Evolutionary conservation across 2,888 invertebrate species (phyloP).

Genomic region (Orthosia incerta): DNA sequence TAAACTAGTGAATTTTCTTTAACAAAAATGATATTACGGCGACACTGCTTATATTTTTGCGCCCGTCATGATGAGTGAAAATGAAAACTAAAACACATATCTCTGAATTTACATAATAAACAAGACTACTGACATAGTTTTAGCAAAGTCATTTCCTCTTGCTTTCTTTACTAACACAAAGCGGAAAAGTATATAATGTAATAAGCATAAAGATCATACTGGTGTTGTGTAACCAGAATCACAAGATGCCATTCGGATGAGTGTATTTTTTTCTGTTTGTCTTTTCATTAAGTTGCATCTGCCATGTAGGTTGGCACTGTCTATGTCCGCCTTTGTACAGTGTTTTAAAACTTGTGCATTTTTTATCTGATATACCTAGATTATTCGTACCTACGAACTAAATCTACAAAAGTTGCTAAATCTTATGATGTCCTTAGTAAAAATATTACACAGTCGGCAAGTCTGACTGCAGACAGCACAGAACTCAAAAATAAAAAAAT

Average conservation of each 20-base stretch:
- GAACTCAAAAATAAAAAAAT: too few relatives aligned
- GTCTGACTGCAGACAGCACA: too few relatives aligned
- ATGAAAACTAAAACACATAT: not conserved
- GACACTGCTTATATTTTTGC: not conserved
- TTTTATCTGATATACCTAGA: too few relatives aligned
- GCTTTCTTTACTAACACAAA: conserved; percentile 18
- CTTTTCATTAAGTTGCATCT: too few relatives aligned
- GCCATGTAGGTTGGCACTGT: too few relatives aligned
- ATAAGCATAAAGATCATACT: not conserved
- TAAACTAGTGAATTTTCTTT: not conserved
- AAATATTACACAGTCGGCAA: too few relatives aligned
- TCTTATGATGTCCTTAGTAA: too few relatives aligned
- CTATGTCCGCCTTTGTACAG: too few relatives aligned
- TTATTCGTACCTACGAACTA: too few relatives aligned
- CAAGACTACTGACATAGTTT: not conserved
- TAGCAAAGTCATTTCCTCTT: conserved; percentile 31
- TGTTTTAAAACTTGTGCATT: too few relatives aligned
- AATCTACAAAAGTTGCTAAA: too few relatives aligned
- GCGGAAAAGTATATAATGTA: conserved; percentile 6
- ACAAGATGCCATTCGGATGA: not conserved
- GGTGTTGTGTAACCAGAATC: conserved; percentile 12
- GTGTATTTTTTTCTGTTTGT: too few relatives aligned
- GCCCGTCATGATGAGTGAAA: conserved; percentile 1
- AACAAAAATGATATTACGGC: not conserved
- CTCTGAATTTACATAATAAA: conserved; percentile 17